Conservation (phyloP, 2,888 invertebrate species). For the Mimachlamys varia region DNA sequence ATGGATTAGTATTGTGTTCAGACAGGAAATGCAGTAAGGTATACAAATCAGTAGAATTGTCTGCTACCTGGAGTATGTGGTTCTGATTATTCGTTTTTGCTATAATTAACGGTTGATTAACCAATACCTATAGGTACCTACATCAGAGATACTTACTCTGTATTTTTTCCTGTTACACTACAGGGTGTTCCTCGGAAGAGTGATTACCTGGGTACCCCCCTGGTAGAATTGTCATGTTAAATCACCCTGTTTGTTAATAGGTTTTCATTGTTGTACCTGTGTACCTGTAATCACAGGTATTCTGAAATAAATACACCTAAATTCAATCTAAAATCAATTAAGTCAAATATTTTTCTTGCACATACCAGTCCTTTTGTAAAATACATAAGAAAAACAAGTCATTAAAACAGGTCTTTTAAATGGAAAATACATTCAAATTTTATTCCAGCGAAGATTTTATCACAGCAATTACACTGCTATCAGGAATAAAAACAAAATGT, state of each 20-base stretch:
- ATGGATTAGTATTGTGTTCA: neutral
- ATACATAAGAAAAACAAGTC: neutral
- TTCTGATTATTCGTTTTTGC: too few relatives aligned
- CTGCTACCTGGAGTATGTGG: neutral
- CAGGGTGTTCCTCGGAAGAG: too few relatives aligned
- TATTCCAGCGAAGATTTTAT: neutral
- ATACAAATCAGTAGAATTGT: neutral
- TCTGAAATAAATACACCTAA: constrained; percentile 1
- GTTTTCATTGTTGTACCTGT: neutral
- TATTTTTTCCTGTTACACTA: neutral
- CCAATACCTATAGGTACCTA: neutral
- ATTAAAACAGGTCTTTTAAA: neutral
- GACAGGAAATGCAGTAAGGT: neutral
- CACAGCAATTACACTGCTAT: neutral
- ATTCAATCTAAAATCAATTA: constrained; percentile 33
- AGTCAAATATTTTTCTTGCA: constrained; percentile 23
- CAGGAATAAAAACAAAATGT: neutral
- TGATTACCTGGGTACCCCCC: neutral
- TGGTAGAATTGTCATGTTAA: neutral
- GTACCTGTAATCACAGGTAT: constrained; percentile 17
- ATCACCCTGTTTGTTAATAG: constrained; percentile 18
- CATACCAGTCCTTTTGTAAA: constrained; percentile 17
- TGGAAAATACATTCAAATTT: neutral
- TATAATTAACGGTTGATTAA: neutral
- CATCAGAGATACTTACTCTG: neutral